These are phyloP conservation scores for Motacilla alba DNA, from an alignment of 2,113 vertebrate genomes.

Conservation along the genomic window DNA sequence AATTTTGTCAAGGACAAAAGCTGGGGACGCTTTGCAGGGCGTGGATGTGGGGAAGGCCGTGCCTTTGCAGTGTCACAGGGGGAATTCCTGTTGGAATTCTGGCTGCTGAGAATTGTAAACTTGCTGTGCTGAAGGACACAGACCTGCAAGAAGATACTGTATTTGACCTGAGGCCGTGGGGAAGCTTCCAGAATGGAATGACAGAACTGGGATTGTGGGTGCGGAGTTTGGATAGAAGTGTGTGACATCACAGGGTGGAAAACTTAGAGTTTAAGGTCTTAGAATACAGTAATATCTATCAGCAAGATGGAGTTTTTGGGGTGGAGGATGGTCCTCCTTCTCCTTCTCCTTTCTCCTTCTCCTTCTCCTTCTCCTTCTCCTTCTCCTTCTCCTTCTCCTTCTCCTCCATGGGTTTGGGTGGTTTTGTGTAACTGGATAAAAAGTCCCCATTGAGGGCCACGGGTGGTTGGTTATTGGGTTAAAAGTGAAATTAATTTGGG, in stretches of 20 bases:
- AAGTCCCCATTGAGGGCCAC: no score
- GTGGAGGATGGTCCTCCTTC: no score
- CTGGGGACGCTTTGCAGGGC: not conserved
- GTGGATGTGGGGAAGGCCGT: not conserved
- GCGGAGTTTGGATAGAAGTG: not conserved
- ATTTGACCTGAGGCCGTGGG: not conserved
- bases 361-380: no score
- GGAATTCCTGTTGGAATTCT: not conserved
- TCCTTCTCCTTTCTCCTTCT: no score
- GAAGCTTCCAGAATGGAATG: not conserved
- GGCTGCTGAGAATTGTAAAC: not conserved
- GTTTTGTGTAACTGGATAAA: no score
- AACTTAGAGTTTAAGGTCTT: not conserved
- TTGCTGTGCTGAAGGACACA: not conserved
- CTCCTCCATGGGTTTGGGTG: no score
- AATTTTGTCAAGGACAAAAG: not conserved
- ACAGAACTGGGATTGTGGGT: not conserved
- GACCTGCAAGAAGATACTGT: not conserved
- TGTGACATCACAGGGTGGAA: not conserved
- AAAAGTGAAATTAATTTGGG: no score
- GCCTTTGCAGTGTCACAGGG: fast-evolving
- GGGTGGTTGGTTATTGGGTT: no score
- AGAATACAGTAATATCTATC: not conserved
- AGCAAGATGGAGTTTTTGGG: not conserved
- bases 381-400: no score